phyloP scores from a whole-genome alignment of 2,888 invertebrate species.

The Trachelus stipa region DNA sequence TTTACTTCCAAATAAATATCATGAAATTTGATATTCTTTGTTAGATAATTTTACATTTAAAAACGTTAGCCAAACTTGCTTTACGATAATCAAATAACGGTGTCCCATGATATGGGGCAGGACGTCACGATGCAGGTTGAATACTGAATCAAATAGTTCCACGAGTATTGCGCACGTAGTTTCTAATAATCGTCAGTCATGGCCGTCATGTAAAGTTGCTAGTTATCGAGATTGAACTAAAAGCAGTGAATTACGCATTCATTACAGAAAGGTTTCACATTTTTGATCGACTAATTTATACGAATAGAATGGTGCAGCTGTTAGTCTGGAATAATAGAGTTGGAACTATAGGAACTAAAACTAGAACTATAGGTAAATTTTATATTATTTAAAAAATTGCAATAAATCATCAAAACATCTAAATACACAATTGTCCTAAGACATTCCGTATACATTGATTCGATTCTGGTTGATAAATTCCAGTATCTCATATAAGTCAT shows the following conservation, averaged over 20 bases:
- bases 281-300: not conserved
- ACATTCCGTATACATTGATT: not conserved
- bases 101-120: not conserved
- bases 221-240: not conserved
- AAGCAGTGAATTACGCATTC: not conserved
- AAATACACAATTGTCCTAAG: not conserved
- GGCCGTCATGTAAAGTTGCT: not conserved
- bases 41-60: not conserved
- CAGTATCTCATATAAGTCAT: not conserved
- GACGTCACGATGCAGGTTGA: not conserved
- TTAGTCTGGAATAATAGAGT: not conserved
- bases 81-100: not conserved
- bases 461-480: not conserved
- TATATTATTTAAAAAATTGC: not conserved
- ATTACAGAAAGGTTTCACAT: not conserved
- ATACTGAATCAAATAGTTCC: not conserved
- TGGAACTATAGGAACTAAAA: not conserved
- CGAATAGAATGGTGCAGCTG: not conserved
- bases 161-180: not conserved
- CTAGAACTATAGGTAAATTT: not conserved
- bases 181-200: not conserved
- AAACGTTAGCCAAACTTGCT: not conserved
- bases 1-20: not conserved
- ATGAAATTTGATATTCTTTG: not conserved
- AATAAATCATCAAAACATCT: not conserved